Conservation (phyloP, 2,113 vertebrate genomes). For the Hepsetus odoe region DNA sequence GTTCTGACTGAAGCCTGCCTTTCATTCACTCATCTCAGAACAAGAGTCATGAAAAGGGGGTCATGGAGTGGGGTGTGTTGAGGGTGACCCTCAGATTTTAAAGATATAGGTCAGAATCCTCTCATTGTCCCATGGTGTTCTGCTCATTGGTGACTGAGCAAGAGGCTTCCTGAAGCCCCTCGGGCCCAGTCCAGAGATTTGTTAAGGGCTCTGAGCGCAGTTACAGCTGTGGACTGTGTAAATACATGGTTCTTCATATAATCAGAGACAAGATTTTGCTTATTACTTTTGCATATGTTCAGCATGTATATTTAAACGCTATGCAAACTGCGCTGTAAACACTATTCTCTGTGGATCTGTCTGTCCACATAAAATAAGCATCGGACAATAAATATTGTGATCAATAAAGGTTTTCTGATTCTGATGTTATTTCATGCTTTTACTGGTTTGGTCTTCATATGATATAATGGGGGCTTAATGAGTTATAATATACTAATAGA, state of each 20-base stretch:
- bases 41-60: conserved; percentile 57
- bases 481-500: not conserved
- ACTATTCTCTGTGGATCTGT: too few relatives aligned
- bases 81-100: conserved; percentile 73
- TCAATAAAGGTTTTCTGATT: too few relatives aligned
- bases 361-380: too few relatives aligned
- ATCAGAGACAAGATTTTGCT: not conserved
- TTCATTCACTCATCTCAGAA: conserved; percentile 67
- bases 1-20: conserved; percentile 73
- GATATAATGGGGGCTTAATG: not conserved
- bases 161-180: conserved; percentile 51
- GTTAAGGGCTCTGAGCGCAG: conserved; percentile 59
- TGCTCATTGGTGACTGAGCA: conserved; percentile 59
- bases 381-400: too few relatives aligned
- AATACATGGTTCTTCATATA: not conserved
- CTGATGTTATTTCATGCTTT: not conserved
- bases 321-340: too few relatives aligned
- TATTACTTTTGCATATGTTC: not conserved
- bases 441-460: not conserved
- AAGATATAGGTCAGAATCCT: conserved; percentile 76
- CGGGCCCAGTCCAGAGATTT: conserved; percentile 59
- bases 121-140: conserved; percentile 53
- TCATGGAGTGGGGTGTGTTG: conserved; percentile 57
- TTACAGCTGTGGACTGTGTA: not conserved
- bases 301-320: too few relatives aligned